Base-by-base conservation (phyloP, 2,888 invertebrate genomes). In the Melanostoma mellinum region DNA sequence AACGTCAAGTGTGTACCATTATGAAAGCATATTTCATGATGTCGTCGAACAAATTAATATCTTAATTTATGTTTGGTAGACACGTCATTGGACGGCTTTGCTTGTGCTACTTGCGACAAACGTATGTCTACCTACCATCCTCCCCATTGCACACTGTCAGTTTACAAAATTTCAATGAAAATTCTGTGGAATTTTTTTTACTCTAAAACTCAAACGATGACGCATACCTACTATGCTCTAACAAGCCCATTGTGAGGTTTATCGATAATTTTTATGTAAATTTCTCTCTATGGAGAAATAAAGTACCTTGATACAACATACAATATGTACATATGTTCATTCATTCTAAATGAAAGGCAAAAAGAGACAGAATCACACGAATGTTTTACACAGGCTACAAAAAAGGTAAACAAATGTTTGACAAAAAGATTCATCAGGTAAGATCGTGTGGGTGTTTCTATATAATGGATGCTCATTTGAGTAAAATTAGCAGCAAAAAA, bases 201-300 rank as follows among this genome's bases (percentile, higher is more conserved):
- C n/a, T 30, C 52, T 52, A 58, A 56, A 46, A 61, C 53, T 35
- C 55, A 10, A 53, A 20, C 40, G 73, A 73, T 82, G 82, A 82
- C 82, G 82, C 82, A 82, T 69, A 58, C 32, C 52, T 20, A 20
- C 20, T 20, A 20, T 20, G 20, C 20, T 69, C 74, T 69, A 78
- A 82, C 68, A 73, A 74, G 73, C 63, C 69, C 63, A 74, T 67
- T 69, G 73, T 78, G 77, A 44, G 73, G 82, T 78, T 78, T 82
- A 82, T 82, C 73, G 82, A 82, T 78, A 33, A 61, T 65, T 46
- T 52, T 55, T 80, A 72, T 81, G 61, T 65, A 63, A 52, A 73
- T 77, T 77, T 77, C 8, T 67, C 9, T 46, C 48, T 55, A 46
- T 6, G 30, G 35, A 33, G 61, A 20, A 55, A 63, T 56, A 56